phyloP scores from a whole-genome alignment of 2,113 vertebrate genomes.

The Microcebus lehilahytsara region DNA sequence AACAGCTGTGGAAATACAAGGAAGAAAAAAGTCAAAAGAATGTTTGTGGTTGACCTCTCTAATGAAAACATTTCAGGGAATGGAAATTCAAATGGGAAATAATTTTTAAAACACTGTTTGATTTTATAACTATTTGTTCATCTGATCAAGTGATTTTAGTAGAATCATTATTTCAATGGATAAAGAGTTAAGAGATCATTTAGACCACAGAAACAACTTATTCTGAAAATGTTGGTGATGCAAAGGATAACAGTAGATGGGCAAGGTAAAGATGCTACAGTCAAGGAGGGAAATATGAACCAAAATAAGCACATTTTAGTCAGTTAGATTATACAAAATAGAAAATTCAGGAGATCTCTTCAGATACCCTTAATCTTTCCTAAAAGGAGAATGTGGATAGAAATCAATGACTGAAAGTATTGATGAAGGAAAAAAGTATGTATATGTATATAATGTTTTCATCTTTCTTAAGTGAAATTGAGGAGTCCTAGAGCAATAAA shows the following conservation, averaged over 20 bases:
- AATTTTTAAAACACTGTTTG: neutral
- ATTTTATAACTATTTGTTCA: neutral
- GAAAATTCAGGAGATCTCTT: neutral
- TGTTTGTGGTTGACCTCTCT: neutral
- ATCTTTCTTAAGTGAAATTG: neutral
- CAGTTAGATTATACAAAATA: neutral
- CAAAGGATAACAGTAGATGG: neutral
- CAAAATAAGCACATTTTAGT: neutral
- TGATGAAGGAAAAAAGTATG: neutral
- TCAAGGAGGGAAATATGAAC: neutral
- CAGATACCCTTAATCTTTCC: neutral
- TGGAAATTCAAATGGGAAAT: neutral
- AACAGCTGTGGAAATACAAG: neutral
- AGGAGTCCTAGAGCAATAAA: neutral
- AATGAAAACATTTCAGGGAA: neutral
- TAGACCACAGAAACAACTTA: neutral
- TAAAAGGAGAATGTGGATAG: neutral
- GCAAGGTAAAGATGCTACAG: neutral
- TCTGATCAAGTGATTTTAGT: neutral
- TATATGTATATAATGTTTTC: neutral
- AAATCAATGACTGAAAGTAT: neutral
- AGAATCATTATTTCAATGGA: neutral
- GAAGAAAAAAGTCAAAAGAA: neutral
- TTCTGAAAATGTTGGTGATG: too few species aligned
- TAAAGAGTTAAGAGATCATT: neutral